These are phyloP conservation scores for Prochilodus magdalenae DNA, from an alignment of 2,113 vertebrate species.

Conservation along the genomic window DNA sequence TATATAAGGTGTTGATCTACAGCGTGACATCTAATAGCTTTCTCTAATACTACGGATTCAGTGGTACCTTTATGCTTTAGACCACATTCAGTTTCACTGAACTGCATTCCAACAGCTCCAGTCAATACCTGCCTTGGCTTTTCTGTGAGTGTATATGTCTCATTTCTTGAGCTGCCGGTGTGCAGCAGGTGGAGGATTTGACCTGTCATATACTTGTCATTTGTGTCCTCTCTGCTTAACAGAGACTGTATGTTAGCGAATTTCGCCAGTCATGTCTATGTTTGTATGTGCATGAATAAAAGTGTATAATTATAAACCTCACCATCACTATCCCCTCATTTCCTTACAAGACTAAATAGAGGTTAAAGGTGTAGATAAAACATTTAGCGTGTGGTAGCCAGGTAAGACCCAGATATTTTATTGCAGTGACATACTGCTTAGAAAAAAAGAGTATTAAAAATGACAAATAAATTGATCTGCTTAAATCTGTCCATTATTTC, in stretches of 20 bases:
- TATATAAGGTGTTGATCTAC: not conserved
- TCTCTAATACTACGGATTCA: not conserved
- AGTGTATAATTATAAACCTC: not conserved
- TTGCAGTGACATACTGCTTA: no score
- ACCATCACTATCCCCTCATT: not conserved
- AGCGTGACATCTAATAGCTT: not conserved
- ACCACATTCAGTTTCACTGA: not conserved
- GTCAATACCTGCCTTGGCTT: not conserved
- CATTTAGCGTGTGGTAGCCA: no score
- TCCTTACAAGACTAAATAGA: not conserved
- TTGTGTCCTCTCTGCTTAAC: conserved; percentile 26
- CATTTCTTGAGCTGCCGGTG: not conserved
- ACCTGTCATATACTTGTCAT: conserved; percentile 13
- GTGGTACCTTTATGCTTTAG: not conserved
- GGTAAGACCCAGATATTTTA: no score
- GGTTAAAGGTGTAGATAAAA: no score
- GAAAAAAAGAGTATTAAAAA: no score
- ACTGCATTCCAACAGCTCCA: not conserved
- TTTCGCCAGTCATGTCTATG: not conserved
- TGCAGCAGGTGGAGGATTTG: conserved; percentile 9
- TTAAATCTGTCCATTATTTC: no score
- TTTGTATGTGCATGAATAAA: not conserved
- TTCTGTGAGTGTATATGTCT: conserved; percentile 5
- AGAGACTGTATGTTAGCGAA: conserved; percentile 19
- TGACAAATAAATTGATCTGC: no score